These are phyloP conservation scores for Lordiphosa clarofinis DNA, from an alignment of 1,140 invertebrate genomes.

Conservation along the genomic window DNA sequence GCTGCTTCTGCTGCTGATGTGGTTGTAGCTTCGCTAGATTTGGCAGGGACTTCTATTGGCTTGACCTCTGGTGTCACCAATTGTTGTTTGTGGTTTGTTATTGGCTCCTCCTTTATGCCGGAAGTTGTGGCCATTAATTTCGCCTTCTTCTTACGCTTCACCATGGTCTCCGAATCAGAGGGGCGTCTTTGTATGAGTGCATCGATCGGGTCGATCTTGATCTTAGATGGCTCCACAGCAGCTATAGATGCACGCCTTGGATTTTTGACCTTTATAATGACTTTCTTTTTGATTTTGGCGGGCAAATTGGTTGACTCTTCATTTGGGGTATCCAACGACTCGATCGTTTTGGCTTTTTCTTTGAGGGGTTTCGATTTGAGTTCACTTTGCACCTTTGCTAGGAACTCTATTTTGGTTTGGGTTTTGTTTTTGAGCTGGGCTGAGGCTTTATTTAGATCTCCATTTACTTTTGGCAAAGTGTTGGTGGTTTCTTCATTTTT, in stretches of 20 bases:
- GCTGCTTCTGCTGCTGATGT: constrained; percentile 11
- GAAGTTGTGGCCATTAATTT: constrained; percentile 57
- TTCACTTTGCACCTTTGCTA: constrained; percentile 60
- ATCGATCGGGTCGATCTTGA: constrained; percentile 59
- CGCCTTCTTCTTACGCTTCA: constrained; percentile 68
- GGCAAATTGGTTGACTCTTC: constrained; percentile 38
- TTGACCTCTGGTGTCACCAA: constrained; percentile 49
- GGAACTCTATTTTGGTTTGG: constrained; percentile 51
- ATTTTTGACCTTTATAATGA: constrained; percentile 45
- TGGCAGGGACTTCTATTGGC: constrained; percentile 43
- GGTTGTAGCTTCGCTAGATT: constrained; percentile 16
- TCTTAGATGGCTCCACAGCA: constrained; percentile 69
- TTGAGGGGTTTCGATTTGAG: constrained; percentile 39
- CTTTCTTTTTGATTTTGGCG: constrained; percentile 49
- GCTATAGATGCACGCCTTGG: constrained; percentile 67
- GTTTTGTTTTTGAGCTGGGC: constrained; percentile 16
- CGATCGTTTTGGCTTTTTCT: neutral
- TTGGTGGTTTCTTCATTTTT: neutral
- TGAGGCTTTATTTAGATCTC: constrained; percentile 3
- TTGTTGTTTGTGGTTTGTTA: constrained; percentile 7
- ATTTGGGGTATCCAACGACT: constrained; percentile 13
- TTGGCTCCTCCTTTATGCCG: constrained; percentile 15
- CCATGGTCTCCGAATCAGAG: constrained; percentile 70
- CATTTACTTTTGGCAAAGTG: constrained; percentile 6
- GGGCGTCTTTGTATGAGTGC: constrained; percentile 61